Evolutionary conservation across 1,140 invertebrate species (phyloP), one percentile per base, ranked within the genome.

Genomic region (Dinothrombium tinctorium): DNA sequence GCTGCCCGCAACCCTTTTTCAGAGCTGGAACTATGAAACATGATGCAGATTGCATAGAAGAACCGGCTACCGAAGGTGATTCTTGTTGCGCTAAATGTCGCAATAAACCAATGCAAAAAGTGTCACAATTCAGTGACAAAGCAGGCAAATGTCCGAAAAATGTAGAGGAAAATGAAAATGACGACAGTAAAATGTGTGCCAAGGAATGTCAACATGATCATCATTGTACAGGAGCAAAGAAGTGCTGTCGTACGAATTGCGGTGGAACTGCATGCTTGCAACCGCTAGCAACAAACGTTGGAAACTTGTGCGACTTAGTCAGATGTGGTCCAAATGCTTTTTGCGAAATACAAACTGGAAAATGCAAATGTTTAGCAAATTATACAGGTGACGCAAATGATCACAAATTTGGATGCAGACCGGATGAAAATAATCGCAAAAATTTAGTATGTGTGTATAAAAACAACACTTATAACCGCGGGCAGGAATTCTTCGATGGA

Each of bases 51-150:
- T 84, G 81, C 51, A 62, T 65, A 31, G 75, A 78, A 47, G 67
- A 69, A 47, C 61, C 67, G 7, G 46, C 62, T 7, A 61, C 66
- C 11, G 69, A 72, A 26, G 74, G 82, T 52, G 70, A 71, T 22
- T 86, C 80, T 53, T 84, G 78, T 51, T 69, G 75, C 3, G 60
- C 69, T 25, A 59, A 75, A 44, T 58, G 66, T 21, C 78, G 75
- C 51, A 56, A 66, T 5, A 52, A 59, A 38, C 5, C 17, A 6
- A 33, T 8, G 7, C n/a, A 33, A 8, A 14, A n/a, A 5, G 14
- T 14, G 7, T n/a, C 26, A 8, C n/a, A 6, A 6, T 33, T 33
- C n/a, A 7, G n/a, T 25, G 41, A 25, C 17, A 42, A 42, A 21
- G 33, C 41, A 7, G 41, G 41, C 14, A 35, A 21, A 7, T 42